These are phyloP conservation scores for Cryptus viduatorius DNA, from an alignment of 2,888 invertebrate genomes.

Conservation along the genomic window DNA sequence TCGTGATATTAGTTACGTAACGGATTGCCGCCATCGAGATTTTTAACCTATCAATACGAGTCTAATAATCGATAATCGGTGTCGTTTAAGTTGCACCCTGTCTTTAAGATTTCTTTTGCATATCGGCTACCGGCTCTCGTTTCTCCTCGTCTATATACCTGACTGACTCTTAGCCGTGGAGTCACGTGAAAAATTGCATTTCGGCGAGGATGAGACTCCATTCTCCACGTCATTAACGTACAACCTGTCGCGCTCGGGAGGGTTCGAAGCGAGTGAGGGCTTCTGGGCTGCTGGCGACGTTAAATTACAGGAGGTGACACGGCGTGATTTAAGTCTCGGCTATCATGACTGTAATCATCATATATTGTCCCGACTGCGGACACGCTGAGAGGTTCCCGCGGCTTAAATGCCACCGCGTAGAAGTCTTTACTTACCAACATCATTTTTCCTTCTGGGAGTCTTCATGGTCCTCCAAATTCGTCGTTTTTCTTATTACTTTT, in stretches of 20 bases:
- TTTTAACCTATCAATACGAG: slow-evolving; percentile 25
- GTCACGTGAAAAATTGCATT: slow-evolving; percentile 68
- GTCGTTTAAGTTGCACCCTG: slow-evolving; percentile 25
- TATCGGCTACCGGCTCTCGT: slow-evolving; percentile 11
- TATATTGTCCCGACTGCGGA: slow-evolving; percentile 71
- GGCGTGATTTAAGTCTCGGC: slow-evolving; percentile 69
- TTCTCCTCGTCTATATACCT: not conserved
- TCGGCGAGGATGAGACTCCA: slow-evolving; percentile 63
- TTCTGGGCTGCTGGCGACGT: slow-evolving; percentile 60
- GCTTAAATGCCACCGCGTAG: slow-evolving; percentile 68
- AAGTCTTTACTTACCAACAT: slow-evolving; percentile 64
- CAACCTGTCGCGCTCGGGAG: slow-evolving; percentile 66
- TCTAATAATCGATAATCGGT: slow-evolving; percentile 48
- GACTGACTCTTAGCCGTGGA: slow-evolving; percentile 7
- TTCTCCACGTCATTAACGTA: slow-evolving; percentile 70
- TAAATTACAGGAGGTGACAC: slow-evolving; percentile 72
- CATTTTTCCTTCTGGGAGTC: slow-evolving; percentile 46
- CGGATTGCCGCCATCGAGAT: slow-evolving; percentile 15
- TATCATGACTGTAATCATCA: slow-evolving; percentile 75
- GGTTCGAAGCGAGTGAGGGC: slow-evolving; percentile 30
- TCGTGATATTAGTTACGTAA: slow-evolving; percentile 52
- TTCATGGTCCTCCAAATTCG: slow-evolving; percentile 36
- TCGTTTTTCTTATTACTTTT: not conserved
- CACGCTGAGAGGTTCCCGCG: slow-evolving; percentile 63
- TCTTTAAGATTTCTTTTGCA: slow-evolving; percentile 40